These are phyloP conservation scores for Leptinotarsa defecta DNA, from an alignment of 1,140 invertebrate genomes.

Conservation along the genomic window DNA sequence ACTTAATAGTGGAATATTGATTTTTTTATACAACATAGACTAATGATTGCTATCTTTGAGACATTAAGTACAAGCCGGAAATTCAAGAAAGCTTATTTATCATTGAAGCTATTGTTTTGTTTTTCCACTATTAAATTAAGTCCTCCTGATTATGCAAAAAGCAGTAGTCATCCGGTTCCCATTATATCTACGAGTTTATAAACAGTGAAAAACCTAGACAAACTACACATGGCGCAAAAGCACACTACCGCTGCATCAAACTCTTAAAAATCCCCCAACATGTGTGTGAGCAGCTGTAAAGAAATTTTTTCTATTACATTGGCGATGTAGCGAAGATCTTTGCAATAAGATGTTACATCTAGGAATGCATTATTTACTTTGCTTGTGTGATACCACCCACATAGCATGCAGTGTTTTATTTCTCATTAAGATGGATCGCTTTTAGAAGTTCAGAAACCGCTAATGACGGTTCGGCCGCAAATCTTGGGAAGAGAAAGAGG, in stretches of 20 bases:
- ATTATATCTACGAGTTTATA: background rate
- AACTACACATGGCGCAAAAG: constrained; percentile 1
- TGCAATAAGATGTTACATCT: background rate
- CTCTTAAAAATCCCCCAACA: background rate
- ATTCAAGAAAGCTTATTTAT: background rate
- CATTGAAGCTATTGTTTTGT: background rate
- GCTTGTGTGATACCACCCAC: background rate
- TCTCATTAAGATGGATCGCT: background rate
- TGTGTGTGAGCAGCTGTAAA: background rate
- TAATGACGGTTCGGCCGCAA: background rate
- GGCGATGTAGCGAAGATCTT: background rate
- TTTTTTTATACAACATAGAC: too few relatives aligned
- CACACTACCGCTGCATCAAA: background rate
- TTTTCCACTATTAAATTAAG: background rate
- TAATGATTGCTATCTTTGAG: too few relatives aligned
- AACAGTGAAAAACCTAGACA: constrained; percentile 1
- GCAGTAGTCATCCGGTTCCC: background rate
- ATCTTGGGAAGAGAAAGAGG: background rate
- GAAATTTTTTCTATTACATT: background rate
- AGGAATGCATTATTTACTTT: constrained; percentile 2
- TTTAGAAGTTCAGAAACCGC: constrained; percentile 3
- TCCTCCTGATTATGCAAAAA: background rate
- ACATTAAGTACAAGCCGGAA: too few relatives aligned
- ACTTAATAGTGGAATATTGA: too few relatives aligned
- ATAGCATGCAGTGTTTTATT: background rate